Evolutionary conservation across 2,888 invertebrate genomes (phyloP), one percentile per base, ranked within the genome.

Genomic region (Apantesis nais): DNA sequence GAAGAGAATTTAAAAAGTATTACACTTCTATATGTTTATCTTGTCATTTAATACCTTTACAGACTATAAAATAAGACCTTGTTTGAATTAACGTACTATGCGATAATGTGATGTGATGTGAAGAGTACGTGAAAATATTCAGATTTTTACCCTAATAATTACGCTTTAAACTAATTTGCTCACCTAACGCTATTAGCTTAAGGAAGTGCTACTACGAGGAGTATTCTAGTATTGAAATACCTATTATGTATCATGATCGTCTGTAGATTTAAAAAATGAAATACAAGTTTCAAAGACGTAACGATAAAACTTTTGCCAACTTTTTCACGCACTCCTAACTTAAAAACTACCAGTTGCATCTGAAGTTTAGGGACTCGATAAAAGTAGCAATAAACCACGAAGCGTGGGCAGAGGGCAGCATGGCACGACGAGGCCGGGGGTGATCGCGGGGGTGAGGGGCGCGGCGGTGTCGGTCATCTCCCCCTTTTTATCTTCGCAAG

Each of bases 401-500:
- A 84, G 83, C 86, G 85, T 89, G 89, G 90, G 87, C 89, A 89
- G 89, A 86, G 89, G 89, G 86, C 89, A 87, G 86, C 81, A 74
- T 60, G 44, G 63, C 66, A 66, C 37, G 29, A 39, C 62, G 60
- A 60, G 48, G 60, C 60, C 63, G 76, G 58, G 83, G 72, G 71
- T 62, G 29, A 79, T 8, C 11, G 62, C 31, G 82, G 70, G 71
- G 74, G 71, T 68, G 69, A 66, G 65, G 79, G 80, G 82, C 75
- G 80, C 81, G 84, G 85, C 85, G 88, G 88, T 85, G 91, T 83
- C 91, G 93, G 93, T 93, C 93, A 93, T 92, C 92, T 92, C 93
- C 90, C 91, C 91, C 90, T 92, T 92, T 92, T 93, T 93, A 93
- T 93, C 94, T 92, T 87, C 89, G 86, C 93, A 94, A 94, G 92